Conservation (phyloP, 2,888 invertebrate species). For the Drosophila melanosoma region DNA sequence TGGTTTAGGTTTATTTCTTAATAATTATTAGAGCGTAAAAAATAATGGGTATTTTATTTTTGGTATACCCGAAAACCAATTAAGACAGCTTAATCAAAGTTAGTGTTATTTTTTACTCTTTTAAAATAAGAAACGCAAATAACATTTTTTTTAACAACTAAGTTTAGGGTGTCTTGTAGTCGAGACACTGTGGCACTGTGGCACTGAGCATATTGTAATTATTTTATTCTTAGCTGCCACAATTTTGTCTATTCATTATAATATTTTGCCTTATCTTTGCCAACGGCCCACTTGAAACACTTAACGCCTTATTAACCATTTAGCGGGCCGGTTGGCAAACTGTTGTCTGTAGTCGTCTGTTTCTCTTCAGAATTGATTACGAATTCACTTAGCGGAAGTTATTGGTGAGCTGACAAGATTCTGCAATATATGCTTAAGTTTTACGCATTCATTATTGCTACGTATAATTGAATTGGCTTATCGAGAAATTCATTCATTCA, state of each 20-base stretch:
- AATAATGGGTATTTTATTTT: neutral
- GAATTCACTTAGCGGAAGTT: constrained; percentile 61
- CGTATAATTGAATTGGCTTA: constrained; percentile 80
- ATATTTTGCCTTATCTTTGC: constrained; percentile 63
- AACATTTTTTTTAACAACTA: neutral
- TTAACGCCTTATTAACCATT: constrained; percentile 65
- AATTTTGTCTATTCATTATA: constrained; percentile 56
- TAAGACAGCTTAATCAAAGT: neutral
- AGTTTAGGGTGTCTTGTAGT: neutral
- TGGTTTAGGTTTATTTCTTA: neutral
- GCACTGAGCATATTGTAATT: constrained; percentile 4
- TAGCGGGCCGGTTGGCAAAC: constrained; percentile 1
- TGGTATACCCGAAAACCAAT: neutral
- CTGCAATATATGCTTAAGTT: constrained; percentile 67
- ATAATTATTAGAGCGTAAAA: neutral
- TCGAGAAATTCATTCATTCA: constrained; percentile 76
- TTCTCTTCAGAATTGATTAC: constrained; percentile 60
- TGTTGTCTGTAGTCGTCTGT: constrained; percentile 7
- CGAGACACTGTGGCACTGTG: constrained; percentile 10
- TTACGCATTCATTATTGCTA: constrained; percentile 79
- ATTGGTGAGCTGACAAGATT: constrained; percentile 49
- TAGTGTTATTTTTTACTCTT: neutral
- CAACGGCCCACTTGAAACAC: constrained; percentile 57
- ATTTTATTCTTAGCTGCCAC: constrained; percentile 12
- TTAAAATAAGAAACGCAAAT: no score